Evolutionary conservation across 2,797 vertebrate species (phyloP).

Genomic region (Dallia pectoralis): DNA sequence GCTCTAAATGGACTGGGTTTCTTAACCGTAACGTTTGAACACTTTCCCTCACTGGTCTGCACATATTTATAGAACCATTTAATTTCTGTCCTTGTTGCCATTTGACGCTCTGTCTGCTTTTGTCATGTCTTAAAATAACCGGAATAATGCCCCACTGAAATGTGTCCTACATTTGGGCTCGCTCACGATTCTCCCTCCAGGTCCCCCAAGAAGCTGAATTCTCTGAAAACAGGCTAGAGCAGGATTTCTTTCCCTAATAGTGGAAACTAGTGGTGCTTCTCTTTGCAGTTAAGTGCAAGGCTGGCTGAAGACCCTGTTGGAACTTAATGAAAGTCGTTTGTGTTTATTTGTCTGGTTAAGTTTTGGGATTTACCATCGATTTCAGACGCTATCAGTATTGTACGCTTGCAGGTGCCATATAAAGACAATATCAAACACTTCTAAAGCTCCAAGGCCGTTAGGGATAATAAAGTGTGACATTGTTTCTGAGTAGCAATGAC

Average conservation of each 20-base stretch:
- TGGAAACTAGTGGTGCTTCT: not conserved
- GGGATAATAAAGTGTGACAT: too few relatives aligned
- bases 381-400: not conserved
- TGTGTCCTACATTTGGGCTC: conserved; percentile 71
- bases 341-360: not conserved
- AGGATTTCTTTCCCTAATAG: not conserved
- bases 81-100: not conserved
- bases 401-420: not conserved
- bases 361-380: not conserved
- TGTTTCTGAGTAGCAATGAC: not conserved
- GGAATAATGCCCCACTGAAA: conserved; percentile 72
- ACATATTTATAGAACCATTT: not conserved
- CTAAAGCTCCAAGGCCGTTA: not conserved
- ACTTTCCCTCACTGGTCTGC: not conserved
- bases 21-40: not conserved
- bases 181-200: conserved; percentile 51
- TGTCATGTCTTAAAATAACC: conserved; percentile 72
- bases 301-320: not conserved
- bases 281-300: not conserved
- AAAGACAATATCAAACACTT: not conserved
- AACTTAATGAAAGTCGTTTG: not conserved
- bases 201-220: conserved; percentile 45
- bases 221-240: conserved; percentile 34
- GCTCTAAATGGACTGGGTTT: not conserved
- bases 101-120: conserved; percentile 69